Conservation (phyloP, 1,140 invertebrate genomes). For the Tetranychus urticae region DNA sequence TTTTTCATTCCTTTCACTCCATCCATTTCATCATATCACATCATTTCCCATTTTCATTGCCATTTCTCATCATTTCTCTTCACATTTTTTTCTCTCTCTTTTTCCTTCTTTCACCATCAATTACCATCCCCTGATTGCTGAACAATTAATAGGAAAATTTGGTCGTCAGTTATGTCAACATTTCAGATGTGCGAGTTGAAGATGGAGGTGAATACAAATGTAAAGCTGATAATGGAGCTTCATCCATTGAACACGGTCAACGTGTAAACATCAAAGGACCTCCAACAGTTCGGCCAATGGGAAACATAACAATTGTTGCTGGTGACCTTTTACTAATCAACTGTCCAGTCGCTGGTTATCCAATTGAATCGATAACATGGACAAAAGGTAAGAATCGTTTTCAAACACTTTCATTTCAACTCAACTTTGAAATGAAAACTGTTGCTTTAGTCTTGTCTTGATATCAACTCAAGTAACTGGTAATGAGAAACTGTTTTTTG, state of each 20-base stretch:
- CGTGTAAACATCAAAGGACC: conserved; percentile 64
- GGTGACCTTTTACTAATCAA: conserved; percentile 59
- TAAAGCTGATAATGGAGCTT: conserved; percentile 53
- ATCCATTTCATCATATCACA: neutral
- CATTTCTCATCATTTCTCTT: neutral
- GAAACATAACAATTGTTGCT: conserved; percentile 65
- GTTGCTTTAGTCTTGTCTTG: too few relatives aligned
- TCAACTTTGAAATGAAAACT: too few relatives aligned
- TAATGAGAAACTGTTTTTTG: too few relatives aligned
- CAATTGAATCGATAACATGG: conserved; percentile 64
- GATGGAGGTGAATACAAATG: conserved; percentile 70
- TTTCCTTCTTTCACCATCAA: neutral
- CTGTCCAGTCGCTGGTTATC: conserved; percentile 78
- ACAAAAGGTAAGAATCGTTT: conserved; percentile 25
- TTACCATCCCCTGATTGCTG: neutral
- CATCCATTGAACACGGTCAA: conserved; percentile 45
- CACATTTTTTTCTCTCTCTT: neutral
- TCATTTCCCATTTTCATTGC: neutral
- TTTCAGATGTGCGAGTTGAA: conserved; percentile 66
- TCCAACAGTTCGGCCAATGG: conserved; percentile 68
- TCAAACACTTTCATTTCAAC: too few relatives aligned
- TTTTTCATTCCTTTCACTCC: too few relatives aligned
- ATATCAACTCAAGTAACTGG: too few relatives aligned
- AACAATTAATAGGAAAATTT: neutral
- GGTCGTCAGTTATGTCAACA: conserved; percentile 32